Base-by-base conservation (phyloP, 2,113 vertebrate genomes). In the Chionomys nivalis region DNA sequence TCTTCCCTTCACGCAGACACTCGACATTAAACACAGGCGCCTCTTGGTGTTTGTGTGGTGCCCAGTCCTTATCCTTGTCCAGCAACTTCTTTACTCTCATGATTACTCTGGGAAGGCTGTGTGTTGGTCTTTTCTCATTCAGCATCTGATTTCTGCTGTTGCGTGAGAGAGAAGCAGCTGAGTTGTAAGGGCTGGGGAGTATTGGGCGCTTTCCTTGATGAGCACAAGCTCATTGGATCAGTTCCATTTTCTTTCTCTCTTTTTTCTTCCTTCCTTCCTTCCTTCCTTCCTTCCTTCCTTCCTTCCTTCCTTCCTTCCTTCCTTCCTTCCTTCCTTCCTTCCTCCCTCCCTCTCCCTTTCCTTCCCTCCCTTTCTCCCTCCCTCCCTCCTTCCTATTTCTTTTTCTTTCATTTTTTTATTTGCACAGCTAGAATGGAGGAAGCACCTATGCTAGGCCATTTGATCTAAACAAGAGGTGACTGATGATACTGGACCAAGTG, bases 191-290 rank as follows among this genome's bases (percentile, higher is more conserved):
- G 26, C 9, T 16, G 68, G 47, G 52, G 23, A 14, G 75, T 26
- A 28, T 8, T 13, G 47, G 73, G 63, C 36, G 2, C 66, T 88
- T 47, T 42, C 14, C 42, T 49, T 39, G 7, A 0, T 0, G 6
- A 65, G 28, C 42, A 19, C 58, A 58, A 58, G 21, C 58, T 58
- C 58, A 58, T 6, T 58, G 58, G 6, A 58, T 6, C 6, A 1
- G 1, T 58, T 58, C 5, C 19, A 58, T 21, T 58, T 58, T 58
- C 55, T 58, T 21, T 58, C 58, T 58, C 19, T 21, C 17, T 21
- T 7, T 2, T 7, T 58, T 2, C 55, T 1, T 7, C 19, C 55
- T 21, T 0, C 3, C 13, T 7, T 0, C 3, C 14, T 55, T 0
- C 3, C 14, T 55, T 0, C 52, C 52, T 55, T 0, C 52, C 47